Conservation (phyloP, 2,888 invertebrate genomes). For the Ormia ochracea region DNA sequence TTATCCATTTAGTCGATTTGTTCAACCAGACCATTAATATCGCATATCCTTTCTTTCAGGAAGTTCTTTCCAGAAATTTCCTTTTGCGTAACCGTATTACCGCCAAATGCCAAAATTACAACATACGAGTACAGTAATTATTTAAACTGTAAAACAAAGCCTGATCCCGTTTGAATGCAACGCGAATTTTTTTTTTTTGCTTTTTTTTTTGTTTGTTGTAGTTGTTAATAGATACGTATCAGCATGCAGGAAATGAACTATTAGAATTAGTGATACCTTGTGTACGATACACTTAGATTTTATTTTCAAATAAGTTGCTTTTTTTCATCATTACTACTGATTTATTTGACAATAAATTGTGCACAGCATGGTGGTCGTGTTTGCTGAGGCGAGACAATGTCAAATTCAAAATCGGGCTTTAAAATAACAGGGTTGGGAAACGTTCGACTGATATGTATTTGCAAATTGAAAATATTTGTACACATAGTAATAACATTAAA, state of each 20-base stretch:
- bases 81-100: too few relatives aligned
- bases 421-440: background rate
- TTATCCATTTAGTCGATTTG: too few relatives aligned
- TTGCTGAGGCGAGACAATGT: slow-evolving; percentile 66
- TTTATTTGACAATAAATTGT: slow-evolving; percentile 56
- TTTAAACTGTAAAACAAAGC: background rate
- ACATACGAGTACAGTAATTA: background rate
- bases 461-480: background rate
- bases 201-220: slow-evolving; percentile 1
- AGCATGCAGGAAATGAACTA: slow-evolving; percentile 43
- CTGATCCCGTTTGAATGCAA: background rate
- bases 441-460: background rate
- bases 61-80: too few relatives aligned
- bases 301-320: background rate
- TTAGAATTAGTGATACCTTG: slow-evolving; percentile 7
- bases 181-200: background rate
- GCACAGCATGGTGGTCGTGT: slow-evolving; percentile 63
- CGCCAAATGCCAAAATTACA: too few relatives aligned
- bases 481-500: too few relatives aligned
- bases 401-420: slow-evolving; percentile 70
- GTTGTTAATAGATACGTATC: slow-evolving; percentile 2
- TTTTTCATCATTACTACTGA: background rate
- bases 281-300: slow-evolving; percentile 8
- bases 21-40: too few relatives aligned
- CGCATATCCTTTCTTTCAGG: too few relatives aligned